Conservation (phyloP, 1,140 invertebrate genomes). For the Protaetia brevitarsis region DNA sequence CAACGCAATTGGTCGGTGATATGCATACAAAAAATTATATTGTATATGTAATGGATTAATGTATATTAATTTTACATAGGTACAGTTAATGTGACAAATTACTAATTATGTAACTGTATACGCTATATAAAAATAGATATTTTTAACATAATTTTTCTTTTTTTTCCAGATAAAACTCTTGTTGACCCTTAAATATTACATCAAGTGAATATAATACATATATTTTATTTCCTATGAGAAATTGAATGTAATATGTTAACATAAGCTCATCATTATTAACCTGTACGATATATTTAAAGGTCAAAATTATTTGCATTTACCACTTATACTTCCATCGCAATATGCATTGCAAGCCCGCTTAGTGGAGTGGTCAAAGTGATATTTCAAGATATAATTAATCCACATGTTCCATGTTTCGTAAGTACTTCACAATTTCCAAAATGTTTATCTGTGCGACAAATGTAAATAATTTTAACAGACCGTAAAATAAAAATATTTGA, state of each 20-base stretch:
- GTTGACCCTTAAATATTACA: conserved; percentile 16
- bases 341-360: not conserved
- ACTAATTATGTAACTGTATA: conserved; percentile 21
- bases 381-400: too few species aligned
- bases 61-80: conserved; percentile 20
- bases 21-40: conserved; percentile 20
- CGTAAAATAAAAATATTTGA: not conserved
- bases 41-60: conserved; percentile 3
- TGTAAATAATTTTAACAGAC: conserved; percentile 10
- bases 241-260: not conserved
- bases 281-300: conserved; percentile 2
- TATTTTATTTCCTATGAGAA: not conserved
- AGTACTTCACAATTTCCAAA: not conserved
- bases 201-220: not conserved
- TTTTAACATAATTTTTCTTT: conserved; percentile 4
- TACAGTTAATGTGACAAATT: conserved; percentile 20
- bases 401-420: not conserved
- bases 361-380: too few species aligned
- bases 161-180: not conserved
- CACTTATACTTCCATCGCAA: not conserved
- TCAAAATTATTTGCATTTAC: conserved; percentile 20
- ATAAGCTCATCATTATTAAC: not conserved
- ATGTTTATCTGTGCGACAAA: not conserved
- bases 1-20: conserved; percentile 17
- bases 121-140: conserved; percentile 22